Evolutionary conservation across 2,113 vertebrate species (phyloP).

Genomic region (Tragelaphus imberbis): DNA sequence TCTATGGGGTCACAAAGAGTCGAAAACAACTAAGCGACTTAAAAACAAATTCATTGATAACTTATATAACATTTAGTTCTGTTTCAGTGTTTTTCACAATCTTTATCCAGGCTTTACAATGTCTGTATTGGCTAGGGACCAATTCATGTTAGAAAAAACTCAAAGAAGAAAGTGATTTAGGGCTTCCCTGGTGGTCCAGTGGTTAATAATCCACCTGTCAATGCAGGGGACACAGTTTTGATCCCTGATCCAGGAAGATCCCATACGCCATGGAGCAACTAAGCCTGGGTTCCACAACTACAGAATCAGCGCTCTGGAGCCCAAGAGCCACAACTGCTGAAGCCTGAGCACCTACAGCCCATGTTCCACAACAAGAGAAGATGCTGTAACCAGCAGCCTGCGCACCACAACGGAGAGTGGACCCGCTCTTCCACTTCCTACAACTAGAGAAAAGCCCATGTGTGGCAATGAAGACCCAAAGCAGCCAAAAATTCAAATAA

Average conservation of each 20-base stretch:
- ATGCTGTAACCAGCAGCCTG: background rate
- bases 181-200: background rate
- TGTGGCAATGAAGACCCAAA: background rate
- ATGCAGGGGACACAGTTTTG: background rate
- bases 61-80: background rate
- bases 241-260: background rate
- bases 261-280: background rate
- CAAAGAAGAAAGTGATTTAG: background rate
- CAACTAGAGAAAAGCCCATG: background rate
- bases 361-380: background rate
- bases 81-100: background rate
- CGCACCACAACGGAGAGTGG: fast-evolving
- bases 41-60: background rate
- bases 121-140: background rate
- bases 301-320: background rate
- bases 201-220: background rate
- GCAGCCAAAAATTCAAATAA: background rate
- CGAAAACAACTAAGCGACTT: fast-evolving
- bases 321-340: background rate
- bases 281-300: background rate
- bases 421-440: background rate
- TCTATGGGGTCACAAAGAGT: background rate
- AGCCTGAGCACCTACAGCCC: background rate
- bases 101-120: background rate
- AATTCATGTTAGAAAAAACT: background rate